Evolutionary conservation across 2,797 vertebrate species (phyloP).

Genomic region (Alectoris magna): DNA sequence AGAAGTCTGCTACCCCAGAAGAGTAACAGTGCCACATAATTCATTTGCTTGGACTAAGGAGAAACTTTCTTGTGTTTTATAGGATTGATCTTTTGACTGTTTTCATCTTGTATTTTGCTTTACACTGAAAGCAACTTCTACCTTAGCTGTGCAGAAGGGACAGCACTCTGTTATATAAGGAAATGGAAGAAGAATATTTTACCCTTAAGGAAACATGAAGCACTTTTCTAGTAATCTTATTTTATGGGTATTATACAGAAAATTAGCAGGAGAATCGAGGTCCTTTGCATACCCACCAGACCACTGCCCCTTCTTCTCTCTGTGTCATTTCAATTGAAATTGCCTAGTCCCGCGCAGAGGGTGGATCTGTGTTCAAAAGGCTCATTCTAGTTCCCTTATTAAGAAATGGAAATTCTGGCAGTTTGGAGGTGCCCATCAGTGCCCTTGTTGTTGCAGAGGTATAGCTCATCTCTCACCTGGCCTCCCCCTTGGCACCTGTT

Average conservation of each 20-base stretch:
- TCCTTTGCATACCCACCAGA: neutral
- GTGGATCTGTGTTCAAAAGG: neutral
- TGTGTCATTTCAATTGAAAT: neutral
- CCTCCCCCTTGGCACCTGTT: neutral
- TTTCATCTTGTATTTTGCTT: neutral
- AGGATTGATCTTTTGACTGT: neutral
- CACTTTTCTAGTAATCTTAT: neutral
- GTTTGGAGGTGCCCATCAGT: rapidly evolving
- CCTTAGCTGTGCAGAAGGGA: neutral
- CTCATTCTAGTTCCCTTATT: neutral
- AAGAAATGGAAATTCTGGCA: neutral
- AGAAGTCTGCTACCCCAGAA: neutral
- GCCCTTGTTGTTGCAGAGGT: neutral
- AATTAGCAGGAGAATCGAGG: neutral
- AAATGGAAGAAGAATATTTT: neutral
- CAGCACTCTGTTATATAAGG: neutral
- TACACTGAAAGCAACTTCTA: neutral
- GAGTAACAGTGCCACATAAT: neutral
- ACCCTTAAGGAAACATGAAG: neutral
- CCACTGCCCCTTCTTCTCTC: neutral
- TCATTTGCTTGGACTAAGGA: neutral
- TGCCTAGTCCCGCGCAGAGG: neutral
- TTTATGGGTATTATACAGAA: slow-evolving; percentile 7
- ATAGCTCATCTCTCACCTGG: neutral
- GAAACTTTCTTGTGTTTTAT: neutral